Evolutionary conservation across 2,888 invertebrate species (phyloP), one percentile per base, ranked within the genome.

Genomic region (Epistrophe grossulariae): DNA sequence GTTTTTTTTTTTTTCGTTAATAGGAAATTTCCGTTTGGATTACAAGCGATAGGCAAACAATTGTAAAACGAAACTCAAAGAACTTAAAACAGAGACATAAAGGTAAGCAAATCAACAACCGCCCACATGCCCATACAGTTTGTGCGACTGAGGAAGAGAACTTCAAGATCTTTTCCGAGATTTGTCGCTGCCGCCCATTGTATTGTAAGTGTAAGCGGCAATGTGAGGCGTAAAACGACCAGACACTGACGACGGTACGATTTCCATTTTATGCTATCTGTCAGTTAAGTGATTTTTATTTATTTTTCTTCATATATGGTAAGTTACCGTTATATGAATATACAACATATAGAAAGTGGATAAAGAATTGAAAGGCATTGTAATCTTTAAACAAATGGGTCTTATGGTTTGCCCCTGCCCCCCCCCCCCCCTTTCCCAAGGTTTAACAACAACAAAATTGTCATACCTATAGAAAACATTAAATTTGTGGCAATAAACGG

Each of bases 131-230:
- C n/a, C 9, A 52, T 50, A 13, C 13, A 70, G 38, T 64, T 59
- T 28, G 70, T 70, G 43, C 24, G n/a, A 57, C 31, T n/a, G 48
- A 52, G 71, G 57, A 71, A 77, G 31, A 64, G n/a, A 70, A 64
- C 35, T 77, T 81, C 45, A 77, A 79, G 64, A 84, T 74, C 79
- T 79, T 79, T 70, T 76, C 45, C 15, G 31, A 79, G 79, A 79
- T 79, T 79, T 79, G 70, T 74, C 48, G 35, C n/a, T 70, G 55
- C 55, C 40, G 45, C 79, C 79, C 62, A 60, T 73, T 62, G 60
- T 28, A 28, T 55, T 28, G 9, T 31, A 15, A 9, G n/a, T 31
- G 15, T 31, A 31, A 48, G 28, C n/a, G n/a, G 24, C 24, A 3
- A 24, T 24, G 24, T 24, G 55, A 28, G 31, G 15, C n/a, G 2